phyloP scores from a whole-genome alignment of 2,888 invertebrate species.

The Tethea ocularis region DNA sequence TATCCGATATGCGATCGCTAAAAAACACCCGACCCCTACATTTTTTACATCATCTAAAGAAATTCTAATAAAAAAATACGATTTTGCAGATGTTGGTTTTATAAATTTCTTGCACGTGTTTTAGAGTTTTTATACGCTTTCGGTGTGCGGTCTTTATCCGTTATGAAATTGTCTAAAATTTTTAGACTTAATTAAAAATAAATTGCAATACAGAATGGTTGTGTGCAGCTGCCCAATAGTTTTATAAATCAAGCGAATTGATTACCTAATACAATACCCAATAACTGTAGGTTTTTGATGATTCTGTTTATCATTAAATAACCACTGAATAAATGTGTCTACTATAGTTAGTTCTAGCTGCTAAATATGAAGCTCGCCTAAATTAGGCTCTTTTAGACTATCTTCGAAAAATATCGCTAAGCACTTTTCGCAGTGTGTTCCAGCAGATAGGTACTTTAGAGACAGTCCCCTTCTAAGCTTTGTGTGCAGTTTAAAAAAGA shows the following conservation, averaged over 20 bases:
- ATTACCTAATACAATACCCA: background rate
- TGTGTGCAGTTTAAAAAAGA: no score
- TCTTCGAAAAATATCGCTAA: no score
- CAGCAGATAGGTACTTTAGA: no score
- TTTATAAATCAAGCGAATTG: conserved; percentile 19
- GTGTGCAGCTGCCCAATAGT: conserved; percentile 42
- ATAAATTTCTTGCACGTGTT: conserved; percentile 82
- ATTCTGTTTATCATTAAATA: no score
- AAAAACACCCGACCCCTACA: conserved; percentile 61
- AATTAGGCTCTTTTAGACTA: no score
- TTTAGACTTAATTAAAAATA: conserved; percentile 60
- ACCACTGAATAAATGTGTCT: no score
- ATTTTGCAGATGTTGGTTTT: conserved; percentile 83
- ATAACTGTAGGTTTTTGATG: no score
- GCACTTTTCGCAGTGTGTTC: no score
- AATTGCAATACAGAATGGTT: conserved; percentile 49
- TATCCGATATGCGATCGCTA: conserved; percentile 71
- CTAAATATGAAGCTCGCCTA: no score
- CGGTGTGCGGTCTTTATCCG: conserved; percentile 57
- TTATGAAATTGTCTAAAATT: conserved; percentile 57
- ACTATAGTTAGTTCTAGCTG: no score
- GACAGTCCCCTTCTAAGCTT: no score
- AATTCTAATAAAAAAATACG: conserved; percentile 70
- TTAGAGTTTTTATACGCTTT: conserved; percentile 44
- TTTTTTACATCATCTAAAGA: conserved; percentile 68